phyloP scores from a whole-genome alignment of 2,797 vertebrate species.

The Onychomys arenicola region DNA sequence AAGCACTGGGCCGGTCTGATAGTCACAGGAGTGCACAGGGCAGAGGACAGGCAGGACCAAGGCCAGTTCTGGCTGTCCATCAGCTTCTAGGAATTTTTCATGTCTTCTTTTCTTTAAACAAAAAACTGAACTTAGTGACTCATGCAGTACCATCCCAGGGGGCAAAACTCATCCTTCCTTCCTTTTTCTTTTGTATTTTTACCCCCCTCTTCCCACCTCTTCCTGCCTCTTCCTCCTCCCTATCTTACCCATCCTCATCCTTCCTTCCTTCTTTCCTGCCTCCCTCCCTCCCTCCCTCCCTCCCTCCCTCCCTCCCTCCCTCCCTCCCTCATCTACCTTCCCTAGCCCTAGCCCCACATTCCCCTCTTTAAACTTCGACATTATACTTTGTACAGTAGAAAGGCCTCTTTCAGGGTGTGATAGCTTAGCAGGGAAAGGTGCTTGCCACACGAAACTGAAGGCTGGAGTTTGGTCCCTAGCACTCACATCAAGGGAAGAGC shows the following conservation, averaged over 20 bases:
- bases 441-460: neutral
- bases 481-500: neutral
- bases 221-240: neutral
- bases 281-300: accelerated
- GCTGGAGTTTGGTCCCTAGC: neutral
- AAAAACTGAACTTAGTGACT: neutral
- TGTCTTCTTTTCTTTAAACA: neutral
- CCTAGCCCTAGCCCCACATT: too few species aligned
- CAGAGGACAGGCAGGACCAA: neutral
- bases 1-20: too few species aligned
- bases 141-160: neutral
- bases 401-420: neutral
- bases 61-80: neutral
- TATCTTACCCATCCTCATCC: neutral
- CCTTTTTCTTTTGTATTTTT: too few species aligned
- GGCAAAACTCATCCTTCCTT: neutral
- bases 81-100: neutral
- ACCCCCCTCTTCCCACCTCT: too few species aligned
- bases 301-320: too few species aligned
- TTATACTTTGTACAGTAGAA: neutral
- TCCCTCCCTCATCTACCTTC: too few species aligned
- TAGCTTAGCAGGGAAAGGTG: neutral
- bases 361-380: neutral
- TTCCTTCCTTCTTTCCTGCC: neutral
- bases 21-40: neutral